These are phyloP conservation scores for Bambusicola thoracicus DNA, from an alignment of 2,113 vertebrate genomes.

Conservation along the genomic window DNA sequence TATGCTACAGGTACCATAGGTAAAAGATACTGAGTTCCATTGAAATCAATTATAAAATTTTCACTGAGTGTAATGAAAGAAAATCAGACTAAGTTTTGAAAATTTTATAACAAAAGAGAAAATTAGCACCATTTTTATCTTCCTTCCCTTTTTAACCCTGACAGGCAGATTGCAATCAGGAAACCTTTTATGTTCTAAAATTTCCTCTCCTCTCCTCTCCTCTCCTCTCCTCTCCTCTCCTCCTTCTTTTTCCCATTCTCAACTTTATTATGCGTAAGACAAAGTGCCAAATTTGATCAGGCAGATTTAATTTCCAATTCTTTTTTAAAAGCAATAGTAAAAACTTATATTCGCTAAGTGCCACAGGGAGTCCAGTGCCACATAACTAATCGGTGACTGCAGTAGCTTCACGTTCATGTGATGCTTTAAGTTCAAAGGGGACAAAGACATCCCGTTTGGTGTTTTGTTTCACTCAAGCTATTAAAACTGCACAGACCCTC, in stretches of 20 bases:
- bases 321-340: constrained; percentile 68
- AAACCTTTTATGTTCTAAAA: not conserved
- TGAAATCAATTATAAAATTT: not conserved
- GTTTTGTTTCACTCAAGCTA: constrained; percentile 83
- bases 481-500: constrained; percentile 77
- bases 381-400: constrained; percentile 77
- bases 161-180: not conserved
- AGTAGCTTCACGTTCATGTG: constrained; percentile 81
- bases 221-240: rapidly evolving
- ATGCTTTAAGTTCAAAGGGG: constrained; percentile 94
- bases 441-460: constrained; percentile 82
- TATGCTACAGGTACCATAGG: not conserved
- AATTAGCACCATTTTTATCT: not conserved
- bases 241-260: rapidly evolving
- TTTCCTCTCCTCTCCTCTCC: too few species aligned
- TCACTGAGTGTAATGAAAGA: not conserved
- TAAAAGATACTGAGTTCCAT: not conserved
- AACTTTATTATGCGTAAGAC: constrained; percentile 38
- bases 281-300: constrained; percentile 39
- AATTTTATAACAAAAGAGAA: not conserved
- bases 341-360: constrained; percentile 77
- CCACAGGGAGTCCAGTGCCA: constrained; percentile 76
- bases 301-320: constrained; percentile 44
- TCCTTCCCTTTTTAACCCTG: not conserved
- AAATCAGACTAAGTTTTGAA: not conserved